Evolutionary conservation across 2,113 vertebrate species (phyloP).

Genomic region (Enhydra lutris): DNA sequence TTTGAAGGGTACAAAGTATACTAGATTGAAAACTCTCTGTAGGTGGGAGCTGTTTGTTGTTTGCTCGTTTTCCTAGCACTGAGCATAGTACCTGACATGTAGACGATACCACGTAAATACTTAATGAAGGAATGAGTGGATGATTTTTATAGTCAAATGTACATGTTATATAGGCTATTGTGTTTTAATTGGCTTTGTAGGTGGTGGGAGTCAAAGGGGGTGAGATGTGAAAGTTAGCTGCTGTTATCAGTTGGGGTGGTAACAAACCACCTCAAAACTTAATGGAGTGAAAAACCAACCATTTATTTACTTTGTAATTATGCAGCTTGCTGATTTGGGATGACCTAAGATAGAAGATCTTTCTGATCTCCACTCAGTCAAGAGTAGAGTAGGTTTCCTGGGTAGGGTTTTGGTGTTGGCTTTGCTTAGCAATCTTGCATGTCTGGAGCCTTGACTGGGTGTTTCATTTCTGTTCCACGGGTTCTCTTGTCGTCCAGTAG

Average conservation of each 20-base stretch:
- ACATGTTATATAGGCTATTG: not conserved
- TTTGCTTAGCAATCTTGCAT: not conserved
- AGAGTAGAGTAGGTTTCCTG: not conserved
- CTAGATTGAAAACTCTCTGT: not conserved
- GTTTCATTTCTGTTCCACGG: not conserved
- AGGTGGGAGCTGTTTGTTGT: not conserved
- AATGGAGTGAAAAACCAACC: not conserved
- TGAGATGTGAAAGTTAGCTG: not conserved
- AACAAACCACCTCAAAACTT: not conserved
- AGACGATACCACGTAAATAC: not conserved
- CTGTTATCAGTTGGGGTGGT: not conserved
- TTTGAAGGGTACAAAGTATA: not conserved
- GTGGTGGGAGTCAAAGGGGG: not conserved
- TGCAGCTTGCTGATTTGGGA: not conserved
- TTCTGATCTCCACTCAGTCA: not conserved
- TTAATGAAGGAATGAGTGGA: not conserved
- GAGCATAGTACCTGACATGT: not conserved
- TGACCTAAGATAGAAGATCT: not conserved
- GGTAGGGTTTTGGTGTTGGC: not conserved
- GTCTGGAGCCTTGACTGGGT: not conserved
- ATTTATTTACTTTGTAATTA: not conserved
- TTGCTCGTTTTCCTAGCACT: not conserved
- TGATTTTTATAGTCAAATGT: not conserved
- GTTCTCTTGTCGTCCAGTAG: not conserved
- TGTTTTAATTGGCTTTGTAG: not conserved